A percentile compares a stretch with the other conserved stretches of the same genome.
Conservation (phyloP, 2,113 vertebrate species). For the Gasterosteus nipponicus region DNA sequence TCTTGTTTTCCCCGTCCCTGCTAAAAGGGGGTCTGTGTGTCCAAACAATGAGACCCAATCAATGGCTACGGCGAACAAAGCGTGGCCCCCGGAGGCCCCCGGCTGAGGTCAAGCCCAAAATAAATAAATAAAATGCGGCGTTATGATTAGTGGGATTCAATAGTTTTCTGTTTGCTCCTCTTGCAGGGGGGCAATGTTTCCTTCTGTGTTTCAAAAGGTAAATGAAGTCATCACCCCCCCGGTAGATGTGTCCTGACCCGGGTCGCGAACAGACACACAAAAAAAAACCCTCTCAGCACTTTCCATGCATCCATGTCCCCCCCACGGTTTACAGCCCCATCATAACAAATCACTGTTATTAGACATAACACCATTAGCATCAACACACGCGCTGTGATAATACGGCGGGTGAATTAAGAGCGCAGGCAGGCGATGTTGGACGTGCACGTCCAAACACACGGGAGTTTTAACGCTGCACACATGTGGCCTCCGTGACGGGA, state of each 20-base stretch:
- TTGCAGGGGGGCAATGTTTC: constrained; percentile 35
- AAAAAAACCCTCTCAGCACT: not conserved
- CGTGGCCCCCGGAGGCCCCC: constrained; percentile 38
- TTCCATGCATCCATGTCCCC: constrained; percentile 1
- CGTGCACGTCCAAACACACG: constrained; percentile 58
- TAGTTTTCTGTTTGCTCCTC: constrained; percentile 35
- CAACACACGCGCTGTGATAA: constrained; percentile 22
- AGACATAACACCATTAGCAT: constrained; percentile 62
- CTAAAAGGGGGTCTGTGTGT: constrained; percentile 47
- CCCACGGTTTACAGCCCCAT: constrained; percentile 54
- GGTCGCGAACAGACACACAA: not conserved
- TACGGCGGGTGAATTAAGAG: constrained; percentile 36
- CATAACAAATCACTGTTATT: constrained; percentile 62
- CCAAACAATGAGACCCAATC: constrained; percentile 72
- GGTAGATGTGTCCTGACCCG: constrained; percentile 50
- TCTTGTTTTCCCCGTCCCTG: constrained; percentile 49
- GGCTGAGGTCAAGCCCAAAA: constrained; percentile 49
- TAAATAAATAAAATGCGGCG: constrained; percentile 6
- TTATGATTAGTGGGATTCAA: constrained; percentile 61
- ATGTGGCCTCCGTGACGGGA: constrained; percentile 21
- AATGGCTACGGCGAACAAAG: constrained; percentile 63
- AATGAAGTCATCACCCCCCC: constrained; percentile 64
- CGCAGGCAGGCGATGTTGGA: constrained; percentile 59
- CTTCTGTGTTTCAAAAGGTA: constrained; percentile 59
- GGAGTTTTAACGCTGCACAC: constrained; percentile 31